Evolutionary conservation across 2,113 vertebrate genomes (phyloP), one percentile per base, ranked within the genome.

Genomic region (Cercocebus atys): DNA sequence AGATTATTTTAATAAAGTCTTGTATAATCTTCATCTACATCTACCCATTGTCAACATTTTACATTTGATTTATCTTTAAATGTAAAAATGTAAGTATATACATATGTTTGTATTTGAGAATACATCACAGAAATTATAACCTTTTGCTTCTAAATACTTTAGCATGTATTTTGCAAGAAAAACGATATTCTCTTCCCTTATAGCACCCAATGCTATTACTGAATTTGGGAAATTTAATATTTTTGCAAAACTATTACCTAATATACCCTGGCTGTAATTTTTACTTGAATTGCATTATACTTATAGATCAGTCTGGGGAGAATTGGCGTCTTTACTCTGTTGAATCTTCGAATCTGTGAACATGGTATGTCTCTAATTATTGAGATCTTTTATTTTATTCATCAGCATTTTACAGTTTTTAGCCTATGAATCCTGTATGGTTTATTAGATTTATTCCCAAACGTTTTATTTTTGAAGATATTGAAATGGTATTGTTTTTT

Each of bases 381-480:
- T 85, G 78, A 82, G 40, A n/a, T 80, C 32, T 89, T 83, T 66
- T 50, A 35, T 59, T 95, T 72, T 47, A 43, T 83, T 92, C 20
- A 84, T 90, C 66, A 89, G 43, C 66, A 43, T 75, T 35, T 75
- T 76, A n/a, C 50, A n/a, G 30, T 45, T 84, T 94, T 88, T 16
- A 81, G 52, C 17, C 38, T 88, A 72, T 32, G 70, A 38, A 32
- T 80, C 40, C 38, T 70, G 7, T 68, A 72, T n/a, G 22, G 59
- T 94, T 94, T 92, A 25, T 81, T 91, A 43, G 73, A 79, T 79
- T 45, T 88, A 32, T 72, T 93, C 20, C 55, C 93, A 79, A 64
- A 6, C 22, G 88, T 81, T 93, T 47, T 32, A 93, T 81, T 96
- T 81, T 40, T 45, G 23, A 18, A 93, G 78, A 13, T 78, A 66